Percentiles rank a stretch among this genome's conserved stretches.
phyloP scores from a whole-genome alignment of 2,113 vertebrate genomes.

The Orthonyx spaldingii region DNA sequence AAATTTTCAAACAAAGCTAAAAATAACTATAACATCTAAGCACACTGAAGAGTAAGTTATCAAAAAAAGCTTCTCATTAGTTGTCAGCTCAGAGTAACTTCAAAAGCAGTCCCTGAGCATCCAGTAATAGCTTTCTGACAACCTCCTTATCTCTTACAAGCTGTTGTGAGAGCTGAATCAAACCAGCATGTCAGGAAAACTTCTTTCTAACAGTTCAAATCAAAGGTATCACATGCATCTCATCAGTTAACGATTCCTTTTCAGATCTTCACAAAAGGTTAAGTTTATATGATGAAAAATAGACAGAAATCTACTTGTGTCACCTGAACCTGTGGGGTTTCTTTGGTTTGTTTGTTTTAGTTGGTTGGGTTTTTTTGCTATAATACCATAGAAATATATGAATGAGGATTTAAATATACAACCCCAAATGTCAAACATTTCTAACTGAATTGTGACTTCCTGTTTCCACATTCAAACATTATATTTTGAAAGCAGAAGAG shows the following conservation, averaged over 20 bases:
- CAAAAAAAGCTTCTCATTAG: conserved; percentile 29
- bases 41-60: not conserved
- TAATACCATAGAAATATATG: not conserved
- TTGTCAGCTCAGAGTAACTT: conserved; percentile 35
- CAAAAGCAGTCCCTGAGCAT: conserved; percentile 32
- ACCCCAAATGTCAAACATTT: not conserved
- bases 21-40: not conserved
- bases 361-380: not conserved
- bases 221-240: conserved; percentile 45
- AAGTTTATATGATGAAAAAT: conserved; percentile 51
- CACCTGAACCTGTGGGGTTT: not conserved
- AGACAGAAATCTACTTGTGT: not conserved
- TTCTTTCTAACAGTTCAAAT: conserved; percentile 43
- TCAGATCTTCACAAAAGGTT: conserved; percentile 49
- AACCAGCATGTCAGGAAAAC: conserved; percentile 52
- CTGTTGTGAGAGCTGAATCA: conserved; percentile 55
- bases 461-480: not conserved
- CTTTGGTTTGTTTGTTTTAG: not conserved
- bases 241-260: conserved; percentile 50
- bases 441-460: not conserved
- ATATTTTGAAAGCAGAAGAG: not conserved
- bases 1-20: not conserved
- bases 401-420: not conserved
- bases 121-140: conserved; percentile 39
- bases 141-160: conserved; percentile 53